These are phyloP conservation scores for Pipistrellus kuhlii DNA, from an alignment of 2,797 vertebrate genomes.

Conservation along the genomic window DNA sequence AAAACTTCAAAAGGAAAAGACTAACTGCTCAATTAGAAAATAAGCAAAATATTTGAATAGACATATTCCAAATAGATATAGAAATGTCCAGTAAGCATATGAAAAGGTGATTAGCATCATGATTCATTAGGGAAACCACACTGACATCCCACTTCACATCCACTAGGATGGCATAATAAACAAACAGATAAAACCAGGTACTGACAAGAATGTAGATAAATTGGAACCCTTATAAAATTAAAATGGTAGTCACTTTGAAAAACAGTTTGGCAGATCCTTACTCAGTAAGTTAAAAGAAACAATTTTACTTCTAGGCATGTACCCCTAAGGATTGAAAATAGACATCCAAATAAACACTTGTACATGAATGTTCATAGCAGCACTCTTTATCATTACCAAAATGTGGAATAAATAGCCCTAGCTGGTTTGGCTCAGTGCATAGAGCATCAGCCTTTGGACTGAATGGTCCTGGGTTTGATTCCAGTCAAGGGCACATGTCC, in stretches of 20 bases:
- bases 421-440: too few relatives aligned
- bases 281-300: neutral
- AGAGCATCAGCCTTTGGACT: too few relatives aligned
- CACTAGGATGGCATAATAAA: neutral
- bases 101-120: neutral
- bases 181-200: neutral
- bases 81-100: neutral
- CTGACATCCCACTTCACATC: neutral
- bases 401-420: neutral
- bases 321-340: neutral
- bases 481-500: too few relatives aligned
- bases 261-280: neutral
- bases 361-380: neutral
- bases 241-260: slow-evolving; percentile 20
- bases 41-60: neutral
- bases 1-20: neutral
- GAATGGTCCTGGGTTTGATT: too few relatives aligned
- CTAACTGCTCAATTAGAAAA: neutral
- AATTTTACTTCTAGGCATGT: neutral
- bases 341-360: neutral
- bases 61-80: neutral
- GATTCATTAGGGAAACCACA: neutral
- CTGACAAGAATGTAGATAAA: neutral
- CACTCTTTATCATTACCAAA: neutral
- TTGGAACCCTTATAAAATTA: neutral